Conservation (phyloP, 2,888 invertebrate genomes). For the Nesidiocoris tenuis region DNA sequence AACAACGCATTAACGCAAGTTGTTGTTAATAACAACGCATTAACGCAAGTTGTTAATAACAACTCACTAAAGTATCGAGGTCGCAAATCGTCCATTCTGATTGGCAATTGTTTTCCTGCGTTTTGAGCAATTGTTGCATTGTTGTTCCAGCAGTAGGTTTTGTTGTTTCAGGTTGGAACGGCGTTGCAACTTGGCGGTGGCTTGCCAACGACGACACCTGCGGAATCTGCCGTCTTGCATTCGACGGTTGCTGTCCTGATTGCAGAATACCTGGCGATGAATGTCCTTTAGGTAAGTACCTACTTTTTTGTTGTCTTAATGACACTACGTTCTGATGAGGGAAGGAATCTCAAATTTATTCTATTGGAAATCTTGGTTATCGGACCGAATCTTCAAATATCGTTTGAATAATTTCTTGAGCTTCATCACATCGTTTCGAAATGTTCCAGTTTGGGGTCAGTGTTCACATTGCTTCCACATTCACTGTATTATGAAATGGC, state of each 20-base stretch:
- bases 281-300: conserved; percentile 73
- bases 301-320: not conserved
- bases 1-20: too few relatives aligned
- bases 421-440: too few relatives aligned
- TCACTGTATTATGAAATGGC: conserved; percentile 99
- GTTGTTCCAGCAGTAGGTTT: not conserved
- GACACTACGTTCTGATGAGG: too few relatives aligned
- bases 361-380: too few relatives aligned
- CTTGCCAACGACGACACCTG: conserved; percentile 98
- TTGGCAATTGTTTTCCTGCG: not conserved
- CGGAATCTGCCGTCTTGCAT: conserved; percentile 98
- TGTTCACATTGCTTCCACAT: conserved; percentile 99
- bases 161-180: conserved; percentile 74
- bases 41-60: too few relatives aligned
- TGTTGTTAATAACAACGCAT: too few relatives aligned
- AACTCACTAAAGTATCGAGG: too few relatives aligned
- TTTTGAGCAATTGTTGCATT: not conserved
- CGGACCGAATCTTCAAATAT: too few relatives aligned
- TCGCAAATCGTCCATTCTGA: too few relatives aligned
- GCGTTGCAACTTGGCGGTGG: conserved; percentile 98
- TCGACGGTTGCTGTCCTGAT: conserved; percentile 97
- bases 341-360: too few relatives aligned
- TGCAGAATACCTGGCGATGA: conserved; percentile 97
- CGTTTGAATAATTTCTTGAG: too few relatives aligned
- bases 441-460: conserved; percentile 83